Conservation (phyloP, 2,113 vertebrate genomes). For the Tragelaphus strepsiceros region DNA sequence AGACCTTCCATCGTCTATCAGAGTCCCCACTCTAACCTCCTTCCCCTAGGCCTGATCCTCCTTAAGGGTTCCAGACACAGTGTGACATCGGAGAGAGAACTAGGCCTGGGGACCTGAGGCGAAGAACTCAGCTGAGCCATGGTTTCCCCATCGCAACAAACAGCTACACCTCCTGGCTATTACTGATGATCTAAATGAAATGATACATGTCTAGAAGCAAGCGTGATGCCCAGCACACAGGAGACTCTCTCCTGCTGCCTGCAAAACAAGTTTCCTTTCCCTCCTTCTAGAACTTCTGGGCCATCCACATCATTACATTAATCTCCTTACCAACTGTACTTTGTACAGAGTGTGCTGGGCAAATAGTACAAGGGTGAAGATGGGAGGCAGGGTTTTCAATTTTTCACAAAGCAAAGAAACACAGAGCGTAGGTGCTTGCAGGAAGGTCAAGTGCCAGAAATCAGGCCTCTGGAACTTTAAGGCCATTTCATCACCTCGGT, state of each 20-base stretch:
- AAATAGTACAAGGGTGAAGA: not conserved
- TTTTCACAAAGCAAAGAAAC: not conserved
- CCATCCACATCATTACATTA: not conserved
- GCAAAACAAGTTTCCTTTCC: not conserved
- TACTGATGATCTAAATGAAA: not conserved
- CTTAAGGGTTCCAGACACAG: not conserved
- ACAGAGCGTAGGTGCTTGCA: not conserved
- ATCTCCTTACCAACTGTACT: not conserved
- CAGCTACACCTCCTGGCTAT: not conserved
- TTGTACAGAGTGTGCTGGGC: not conserved
- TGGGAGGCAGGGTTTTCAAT: not conserved
- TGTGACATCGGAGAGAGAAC: not conserved
- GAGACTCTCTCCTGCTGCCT: not conserved
- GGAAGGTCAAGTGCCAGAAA: not conserved
- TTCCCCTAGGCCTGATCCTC: not conserved
- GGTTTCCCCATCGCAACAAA: not conserved
- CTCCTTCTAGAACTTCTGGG: not conserved
- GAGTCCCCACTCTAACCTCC: not conserved
- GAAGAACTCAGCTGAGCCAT: not conserved
- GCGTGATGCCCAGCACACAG: not conserved
- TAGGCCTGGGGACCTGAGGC: not conserved
- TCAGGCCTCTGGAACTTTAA: not conserved
- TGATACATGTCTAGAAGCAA: not conserved
- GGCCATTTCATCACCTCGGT: not conserved
- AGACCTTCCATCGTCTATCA: not conserved